Evolutionary conservation across 1,140 invertebrate genomes (phyloP), one percentile per base, ranked within the genome.

Genomic region (Theocolax elegans): DNA sequence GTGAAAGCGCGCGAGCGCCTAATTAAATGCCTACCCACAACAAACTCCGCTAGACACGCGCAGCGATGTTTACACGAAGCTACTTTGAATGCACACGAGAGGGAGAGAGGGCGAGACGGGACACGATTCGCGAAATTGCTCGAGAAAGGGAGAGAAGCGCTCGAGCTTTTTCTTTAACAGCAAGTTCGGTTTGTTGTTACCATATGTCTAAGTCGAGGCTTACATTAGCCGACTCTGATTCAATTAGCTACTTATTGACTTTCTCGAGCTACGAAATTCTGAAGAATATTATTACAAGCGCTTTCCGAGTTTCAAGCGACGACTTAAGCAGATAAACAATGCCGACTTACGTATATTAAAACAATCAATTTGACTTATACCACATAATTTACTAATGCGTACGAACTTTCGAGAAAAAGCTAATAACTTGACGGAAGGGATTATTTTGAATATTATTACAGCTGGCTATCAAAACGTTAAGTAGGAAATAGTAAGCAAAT

Each of bases 11-110:
- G 68, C 59, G 64, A 60, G 69, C 54, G 73, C 56, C 76, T 77
- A 76, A 77, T 77, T 76, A 77, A 77, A 74, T 69, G 74, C 53
- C 69, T 77, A 76, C 71, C 56, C 69, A 72, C 68, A 72, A 74
- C 71, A 67, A 67, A 54, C 29, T n/a, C 23, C 6, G 25, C 59
- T 19, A 42, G 42, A 62, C 4, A 48, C 59, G 44, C 17, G 59
- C 51, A 13, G 12, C 60, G 9, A 49, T 65, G 48, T 65, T 65
- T 65, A 54, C 48, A 40, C 48, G 29, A 38, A 72, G 69, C 59
- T 67, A 62, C 59, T 73, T 74, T 72, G 49, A 72, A 62, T 17
- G 60, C 25, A 40, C 65, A 13, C 29, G 10, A 3, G n/a, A n/a
- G n/a, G n/a, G n/a, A n/a, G n/a, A n/a, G n/a, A 17, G 60, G 17